A percentile compares a stretch with the other conserved stretches of the same genome.
phyloP scores from a whole-genome alignment of 1,140 invertebrate genomes.

The Cepaea nemoralis region DNA sequence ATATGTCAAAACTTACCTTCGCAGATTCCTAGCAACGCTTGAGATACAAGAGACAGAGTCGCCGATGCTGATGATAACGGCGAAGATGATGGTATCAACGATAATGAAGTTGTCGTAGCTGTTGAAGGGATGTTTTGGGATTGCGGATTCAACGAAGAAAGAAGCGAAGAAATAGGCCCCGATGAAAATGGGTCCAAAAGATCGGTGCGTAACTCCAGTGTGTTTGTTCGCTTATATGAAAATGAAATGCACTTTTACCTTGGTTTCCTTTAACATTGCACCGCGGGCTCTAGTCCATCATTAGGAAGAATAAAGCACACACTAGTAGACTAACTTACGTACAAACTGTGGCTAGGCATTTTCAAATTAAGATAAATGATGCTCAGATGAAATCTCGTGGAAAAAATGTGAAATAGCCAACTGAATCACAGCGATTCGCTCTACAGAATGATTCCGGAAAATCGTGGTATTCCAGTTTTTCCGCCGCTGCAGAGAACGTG shows the following conservation, averaged over 20 bases:
- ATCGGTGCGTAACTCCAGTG: conserved; percentile 23
- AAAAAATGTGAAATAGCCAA: neutral
- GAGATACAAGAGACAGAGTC: conserved; percentile 28
- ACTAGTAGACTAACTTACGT: neutral
- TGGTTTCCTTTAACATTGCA: no score
- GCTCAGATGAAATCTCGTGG: neutral
- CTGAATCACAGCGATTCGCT: neutral
- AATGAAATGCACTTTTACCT: no score
- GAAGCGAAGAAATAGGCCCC: conserved; percentile 19
- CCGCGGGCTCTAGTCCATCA: no score
- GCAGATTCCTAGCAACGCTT: conserved; percentile 30
- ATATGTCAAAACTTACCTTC: no score
- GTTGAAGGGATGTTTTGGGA: neutral
- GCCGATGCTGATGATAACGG: conserved; percentile 2
- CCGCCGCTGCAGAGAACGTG: conserved; percentile 14
- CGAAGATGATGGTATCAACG: neutral
- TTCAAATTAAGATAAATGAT: neutral
- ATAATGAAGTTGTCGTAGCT: neutral
- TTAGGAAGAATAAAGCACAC: no score
- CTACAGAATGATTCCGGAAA: neutral
- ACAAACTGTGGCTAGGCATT: neutral
- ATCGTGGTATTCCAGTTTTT: neutral
- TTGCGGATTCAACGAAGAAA: neutral
- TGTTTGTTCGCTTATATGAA: neutral
- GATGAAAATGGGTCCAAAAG: conserved; percentile 15